Percentiles rank a stretch among this genome's conserved stretches.
phyloP scores from a whole-genome alignment of 2,797 vertebrate genomes.

The Hemitrygon akajei region DNA sequence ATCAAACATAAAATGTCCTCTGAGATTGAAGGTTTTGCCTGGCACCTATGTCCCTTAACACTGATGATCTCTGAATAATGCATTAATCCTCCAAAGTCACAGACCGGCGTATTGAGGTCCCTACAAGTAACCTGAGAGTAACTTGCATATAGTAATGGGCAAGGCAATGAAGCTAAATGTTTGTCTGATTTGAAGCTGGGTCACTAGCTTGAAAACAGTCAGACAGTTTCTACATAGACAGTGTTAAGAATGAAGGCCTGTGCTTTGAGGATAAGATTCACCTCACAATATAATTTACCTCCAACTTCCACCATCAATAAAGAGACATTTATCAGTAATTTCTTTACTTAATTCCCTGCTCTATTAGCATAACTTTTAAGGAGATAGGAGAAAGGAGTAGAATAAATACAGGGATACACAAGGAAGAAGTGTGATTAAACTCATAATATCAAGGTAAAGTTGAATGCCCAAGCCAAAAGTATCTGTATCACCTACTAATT shows the following conservation, averaged over 20 bases:
- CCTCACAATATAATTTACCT: neutral
- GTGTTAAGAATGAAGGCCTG: neutral
- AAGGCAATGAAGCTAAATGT: neutral
- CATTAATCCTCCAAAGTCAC: neutral
- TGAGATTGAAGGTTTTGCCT: neutral
- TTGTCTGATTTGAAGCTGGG: neutral
- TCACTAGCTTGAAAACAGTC: neutral
- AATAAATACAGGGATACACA: neutral
- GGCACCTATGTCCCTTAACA: neutral
- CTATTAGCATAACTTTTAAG: neutral
- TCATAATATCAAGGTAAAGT: too few relatives aligned
- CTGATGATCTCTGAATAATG: neutral
- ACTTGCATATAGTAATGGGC: neutral
- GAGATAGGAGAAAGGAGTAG: neutral
- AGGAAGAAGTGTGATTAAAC: neutral
- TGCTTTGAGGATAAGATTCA: neutral
- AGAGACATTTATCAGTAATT: neutral
- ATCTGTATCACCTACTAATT: too few relatives aligned
- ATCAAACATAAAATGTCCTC: neutral
- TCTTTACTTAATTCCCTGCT: neutral
- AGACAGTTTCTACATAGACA: neutral
- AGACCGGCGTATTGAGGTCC: neutral
- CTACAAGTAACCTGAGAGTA: neutral
- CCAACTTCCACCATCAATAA: neutral
- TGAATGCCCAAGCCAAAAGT: too few relatives aligned